Evolutionary conservation across 2,113 vertebrate genomes (phyloP), one percentile per base, ranked within the genome.

Genomic region (Pachypanchax playfairii): DNA sequence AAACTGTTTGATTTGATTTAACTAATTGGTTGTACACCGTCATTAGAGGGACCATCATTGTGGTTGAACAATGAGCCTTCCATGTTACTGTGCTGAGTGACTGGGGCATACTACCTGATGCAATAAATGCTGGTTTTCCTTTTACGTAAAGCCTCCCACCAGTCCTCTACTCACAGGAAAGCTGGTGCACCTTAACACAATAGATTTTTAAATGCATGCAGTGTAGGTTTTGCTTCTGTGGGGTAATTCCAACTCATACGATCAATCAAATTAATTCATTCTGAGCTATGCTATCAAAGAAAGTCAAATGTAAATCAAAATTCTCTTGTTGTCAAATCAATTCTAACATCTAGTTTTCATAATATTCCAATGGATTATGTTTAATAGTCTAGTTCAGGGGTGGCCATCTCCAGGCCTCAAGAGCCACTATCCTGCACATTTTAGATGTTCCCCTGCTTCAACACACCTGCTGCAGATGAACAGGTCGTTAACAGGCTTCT

Each of bases 21-120:
- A 47, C 58, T 72, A 57, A 77, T 69, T 57, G 58, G 58, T 35
- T 10, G 3, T 17, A 8, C 43, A 31, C 20, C 22, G 25, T 71
- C 59, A 69, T 22, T 12, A 49, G 28, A 28, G 22, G 13, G 26
- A 47, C n/a, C 4, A 33, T n/a, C 67, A 67, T 68, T 42, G 43
- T 41, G 4, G 55, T 48, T 2, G 22, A 62, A 85, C 75, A 71
- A 79, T 70, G 42, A 67, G 36, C 10, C 39, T 12, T 22, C 48
- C 17, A 1, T 31, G 43, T 28, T 62, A 20, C 33, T 0, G 1
- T 13, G 41, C 48, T 48, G 4, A 14, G 20, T 26, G 51, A 25
- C 67, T 31, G 33, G 6, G 42, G 18, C n/a, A 1, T 26, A 4
- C 28, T n/a, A 39, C 7, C 52, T 46, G 73, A 82, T 59, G 54